These are phyloP conservation scores for Tetrax tetrax DNA, from an alignment of 2,113 vertebrate genomes.

Conservation along the genomic window DNA sequence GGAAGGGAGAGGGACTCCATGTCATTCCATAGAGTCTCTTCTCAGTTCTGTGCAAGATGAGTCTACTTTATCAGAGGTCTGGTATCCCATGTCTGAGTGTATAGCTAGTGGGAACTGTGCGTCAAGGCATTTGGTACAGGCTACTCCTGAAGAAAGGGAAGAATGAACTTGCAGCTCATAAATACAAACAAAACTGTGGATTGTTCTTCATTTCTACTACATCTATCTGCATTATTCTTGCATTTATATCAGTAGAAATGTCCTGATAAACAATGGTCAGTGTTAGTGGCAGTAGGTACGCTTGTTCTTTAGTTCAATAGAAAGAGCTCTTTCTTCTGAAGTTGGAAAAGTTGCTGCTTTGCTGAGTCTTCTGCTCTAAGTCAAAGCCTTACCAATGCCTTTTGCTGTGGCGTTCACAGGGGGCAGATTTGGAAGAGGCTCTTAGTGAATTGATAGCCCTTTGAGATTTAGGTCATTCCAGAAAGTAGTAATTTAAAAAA, in stretches of 20 bases:
- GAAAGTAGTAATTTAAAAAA: background rate
- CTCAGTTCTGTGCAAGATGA: background rate
- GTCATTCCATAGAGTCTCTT: background rate
- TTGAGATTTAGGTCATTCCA: background rate
- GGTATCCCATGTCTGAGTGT: accelerated
- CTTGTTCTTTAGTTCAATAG: background rate
- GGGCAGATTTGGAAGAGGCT: background rate
- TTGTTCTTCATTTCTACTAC: background rate
- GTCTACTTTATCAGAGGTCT: background rate
- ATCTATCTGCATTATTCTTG: background rate
- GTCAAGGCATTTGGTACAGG: background rate
- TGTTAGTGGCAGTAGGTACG: background rate
- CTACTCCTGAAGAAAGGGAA: background rate
- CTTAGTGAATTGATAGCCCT: background rate
- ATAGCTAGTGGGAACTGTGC: background rate
- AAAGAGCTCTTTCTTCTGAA: background rate
- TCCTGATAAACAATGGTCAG: background rate
- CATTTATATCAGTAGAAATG: background rate
- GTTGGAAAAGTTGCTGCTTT: background rate
- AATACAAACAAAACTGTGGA: background rate
- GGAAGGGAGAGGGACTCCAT: background rate
- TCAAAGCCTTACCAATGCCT: background rate
- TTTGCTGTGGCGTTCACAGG: background rate
- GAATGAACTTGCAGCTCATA: background rate
- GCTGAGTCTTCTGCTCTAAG: background rate